Evolutionary conservation across 2,888 invertebrate genomes (phyloP), one percentile per base, ranked within the genome.

Genomic region (Andricus curvator): DNA sequence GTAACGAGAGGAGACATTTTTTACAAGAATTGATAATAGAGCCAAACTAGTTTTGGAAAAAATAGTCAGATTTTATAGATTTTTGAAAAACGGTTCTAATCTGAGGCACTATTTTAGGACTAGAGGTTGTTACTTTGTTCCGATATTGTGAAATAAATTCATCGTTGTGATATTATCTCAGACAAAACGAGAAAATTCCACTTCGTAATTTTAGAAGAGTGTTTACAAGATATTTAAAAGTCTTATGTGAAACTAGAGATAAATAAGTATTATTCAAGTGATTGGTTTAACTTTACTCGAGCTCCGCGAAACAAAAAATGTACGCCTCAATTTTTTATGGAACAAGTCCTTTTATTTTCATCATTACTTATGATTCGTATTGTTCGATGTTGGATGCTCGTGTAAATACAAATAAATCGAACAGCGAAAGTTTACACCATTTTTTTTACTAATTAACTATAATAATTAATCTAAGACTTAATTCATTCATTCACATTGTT

Each of bases 361-460:
- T 68, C 25, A 62, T 48, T 68, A 56, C 56, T 74, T 56, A 56
- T 56, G 33, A 33, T 15, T 51, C 33, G 20, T 56, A 56, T n/a
- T 13, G 9, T 33, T 33, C n/a, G n/a, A 74, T 74, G 33, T 56
- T 74, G n/a, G 51, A 56, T 74, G 56, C 74, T 74, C 33, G 20
- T 74, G 56, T 74, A 74, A 74, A 74, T 74, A 74, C 11, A 51
- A 74, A 74, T 74, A 74, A 74, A 56, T 74, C n/a, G 9, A 33
- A 70, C 51, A 70, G 37, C 74, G 33, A 74, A 17, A 74, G 13
- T 48, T 68, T 11, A 11, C 20, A 29, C 20, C 5, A 56, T 37
- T 37, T 37, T 33, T 37, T 37, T 9, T 37, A 37, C 37, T 37
- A 37, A 33, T 6, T 33, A 6, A 33, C 33, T 33, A 6, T 33